Percentiles rank a stretch among this genome's conserved stretches.
phyloP scores from a whole-genome alignment of 2,888 invertebrate species.

The Chrysolina haemoptera region DNA sequence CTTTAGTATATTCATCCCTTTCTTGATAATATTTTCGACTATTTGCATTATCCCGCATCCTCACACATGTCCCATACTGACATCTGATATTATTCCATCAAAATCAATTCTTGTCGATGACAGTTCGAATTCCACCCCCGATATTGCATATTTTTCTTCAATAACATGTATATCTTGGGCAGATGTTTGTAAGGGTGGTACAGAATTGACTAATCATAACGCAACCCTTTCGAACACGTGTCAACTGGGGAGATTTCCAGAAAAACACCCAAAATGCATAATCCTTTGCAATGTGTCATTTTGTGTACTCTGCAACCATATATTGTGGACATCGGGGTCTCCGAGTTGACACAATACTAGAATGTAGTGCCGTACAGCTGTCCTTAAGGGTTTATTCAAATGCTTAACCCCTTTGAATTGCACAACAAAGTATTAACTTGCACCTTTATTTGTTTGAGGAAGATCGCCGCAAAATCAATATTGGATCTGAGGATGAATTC shows the following conservation, averaged over 20 bases:
- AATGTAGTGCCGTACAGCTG: constrained; percentile 44
- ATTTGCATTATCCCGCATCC: constrained; percentile 18
- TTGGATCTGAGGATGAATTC: background rate
- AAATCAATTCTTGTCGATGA: constrained; percentile 27
- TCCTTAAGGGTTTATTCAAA: constrained; percentile 36
- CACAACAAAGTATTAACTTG: constrained; percentile 45
- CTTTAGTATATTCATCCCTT: no score
- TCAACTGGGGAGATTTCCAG: constrained; percentile 39
- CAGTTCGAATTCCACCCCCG: constrained; percentile 32
- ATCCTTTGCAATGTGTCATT: constrained; percentile 55
- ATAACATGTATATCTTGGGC: constrained; percentile 35
- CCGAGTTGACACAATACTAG: constrained; percentile 44
- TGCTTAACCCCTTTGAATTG: constrained; percentile 39
- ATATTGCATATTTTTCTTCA: constrained; percentile 40
- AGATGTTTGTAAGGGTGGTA: constrained; percentile 41
- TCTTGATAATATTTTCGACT: background rate
- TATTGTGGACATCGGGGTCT: constrained; percentile 48
- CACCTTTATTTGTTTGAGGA: constrained; percentile 45
- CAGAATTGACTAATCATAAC: constrained; percentile 46
- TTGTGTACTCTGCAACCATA: constrained; percentile 55
- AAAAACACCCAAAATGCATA: constrained; percentile 58
- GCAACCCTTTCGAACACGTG: constrained; percentile 48
- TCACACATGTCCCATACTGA: constrained; percentile 14
- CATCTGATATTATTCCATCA: constrained; percentile 32
- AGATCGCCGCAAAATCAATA: constrained; percentile 43